These are phyloP conservation scores for Poecilia gillii DNA, from an alignment of 2,797 vertebrate genomes.

Conservation along the genomic window DNA sequence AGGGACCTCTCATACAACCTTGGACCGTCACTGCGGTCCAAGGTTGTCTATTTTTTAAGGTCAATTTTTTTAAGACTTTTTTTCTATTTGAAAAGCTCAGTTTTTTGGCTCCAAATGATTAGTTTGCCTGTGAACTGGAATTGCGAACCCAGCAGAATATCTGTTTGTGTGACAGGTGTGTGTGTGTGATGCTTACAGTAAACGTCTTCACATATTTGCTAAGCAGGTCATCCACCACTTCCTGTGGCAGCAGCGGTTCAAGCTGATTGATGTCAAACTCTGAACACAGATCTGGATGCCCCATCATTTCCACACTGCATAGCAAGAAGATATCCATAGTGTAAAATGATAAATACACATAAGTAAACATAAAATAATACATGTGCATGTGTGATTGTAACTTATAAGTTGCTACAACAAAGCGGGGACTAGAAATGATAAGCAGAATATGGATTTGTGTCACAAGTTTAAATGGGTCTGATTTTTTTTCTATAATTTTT, in stretches of 20 bases:
- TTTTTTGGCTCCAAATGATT: background rate
- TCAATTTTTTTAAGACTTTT: too few relatives aligned
- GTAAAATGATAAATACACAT: background rate
- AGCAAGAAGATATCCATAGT: background rate
- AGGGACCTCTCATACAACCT: too few relatives aligned
- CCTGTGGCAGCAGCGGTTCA: conserved; percentile 86
- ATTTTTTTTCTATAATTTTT: too few relatives aligned
- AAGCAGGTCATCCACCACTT: conserved; percentile 89
- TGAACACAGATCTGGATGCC: conserved; percentile 86
- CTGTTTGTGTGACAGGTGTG: background rate
- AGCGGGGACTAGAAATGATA: background rate
- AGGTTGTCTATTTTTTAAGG: too few relatives aligned
- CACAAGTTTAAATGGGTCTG: background rate
- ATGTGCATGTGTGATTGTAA: background rate
- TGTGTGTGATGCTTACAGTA: conserved; percentile 81
- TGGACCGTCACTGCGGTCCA: too few relatives aligned
- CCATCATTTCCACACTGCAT: conserved; percentile 94
- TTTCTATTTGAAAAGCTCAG: background rate
- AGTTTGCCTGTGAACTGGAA: background rate
- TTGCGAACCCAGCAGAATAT: background rate
- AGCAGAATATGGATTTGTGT: background rate
- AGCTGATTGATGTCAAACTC: conserved; percentile 89
- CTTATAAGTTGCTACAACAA: background rate
- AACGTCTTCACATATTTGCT: conserved; percentile 94
- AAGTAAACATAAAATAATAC: background rate